phyloP scores from a whole-genome alignment of 2,797 vertebrate genomes.

The Crenuchus spilurus region DNA sequence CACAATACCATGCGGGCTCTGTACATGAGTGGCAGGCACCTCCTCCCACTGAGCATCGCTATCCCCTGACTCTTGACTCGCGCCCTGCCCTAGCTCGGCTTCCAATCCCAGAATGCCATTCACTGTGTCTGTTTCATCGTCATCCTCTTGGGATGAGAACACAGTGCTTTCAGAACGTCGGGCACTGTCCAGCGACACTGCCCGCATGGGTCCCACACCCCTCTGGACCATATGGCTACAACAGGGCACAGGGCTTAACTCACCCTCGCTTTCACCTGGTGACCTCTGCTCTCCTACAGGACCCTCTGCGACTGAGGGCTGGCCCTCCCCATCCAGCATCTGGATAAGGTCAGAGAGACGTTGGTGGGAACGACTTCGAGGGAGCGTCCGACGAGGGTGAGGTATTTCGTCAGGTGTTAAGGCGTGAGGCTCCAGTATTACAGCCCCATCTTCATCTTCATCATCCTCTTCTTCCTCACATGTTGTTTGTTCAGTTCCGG shows the following conservation, averaged over 20 bases:
- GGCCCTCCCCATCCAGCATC: slow-evolving; percentile 70
- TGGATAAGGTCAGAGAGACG: slow-evolving; percentile 70
- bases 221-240: slow-evolving; percentile 63
- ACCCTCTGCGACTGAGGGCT: slow-evolving; percentile 74
- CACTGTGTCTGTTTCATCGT: slow-evolving; percentile 64
- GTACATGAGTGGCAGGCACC: slow-evolving; percentile 71
- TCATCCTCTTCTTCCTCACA: slow-evolving; percentile 66
- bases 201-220: slow-evolving; percentile 77
- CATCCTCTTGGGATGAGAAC: slow-evolving; percentile 81
- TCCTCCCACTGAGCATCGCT: slow-evolving; percentile 75
- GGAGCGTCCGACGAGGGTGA: slow-evolving; percentile 56
- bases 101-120: slow-evolving; percentile 86
- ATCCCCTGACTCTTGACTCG: slow-evolving; percentile 73
- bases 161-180: slow-evolving; percentile 84
- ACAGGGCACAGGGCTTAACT: slow-evolving; percentile 81
- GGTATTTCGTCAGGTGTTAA: slow-evolving; percentile 57
- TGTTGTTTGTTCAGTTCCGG: slow-evolving; percentile 51
- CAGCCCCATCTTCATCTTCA: slow-evolving; percentile 63
- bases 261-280: slow-evolving; percentile 78
- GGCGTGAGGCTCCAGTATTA: slow-evolving; percentile 69
- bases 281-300: slow-evolving; percentile 75
- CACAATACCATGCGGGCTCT: slow-evolving; percentile 66
- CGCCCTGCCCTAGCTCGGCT: slow-evolving; percentile 80
- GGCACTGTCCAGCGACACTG: slow-evolving; percentile 85
- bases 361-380: slow-evolving; percentile 68